A percentile compares a stretch with the other conserved stretches of the same genome.
These are phyloP conservation scores for Hemitrygon akajei DNA, from an alignment of 2,797 vertebrate genomes.

Conservation along the genomic window DNA sequence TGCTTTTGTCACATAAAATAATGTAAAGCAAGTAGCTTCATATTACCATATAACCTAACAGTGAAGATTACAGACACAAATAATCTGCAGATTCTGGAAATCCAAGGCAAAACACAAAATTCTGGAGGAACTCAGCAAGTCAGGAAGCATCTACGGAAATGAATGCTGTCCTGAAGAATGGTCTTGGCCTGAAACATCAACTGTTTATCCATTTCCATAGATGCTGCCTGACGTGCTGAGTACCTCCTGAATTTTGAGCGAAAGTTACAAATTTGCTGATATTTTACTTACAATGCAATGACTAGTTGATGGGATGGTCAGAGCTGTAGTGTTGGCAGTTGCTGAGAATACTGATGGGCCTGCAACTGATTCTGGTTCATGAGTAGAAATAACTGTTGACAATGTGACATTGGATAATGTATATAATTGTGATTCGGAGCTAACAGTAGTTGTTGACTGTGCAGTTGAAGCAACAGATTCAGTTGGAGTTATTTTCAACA, in stretches of 20 bases:
- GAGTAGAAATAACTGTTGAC: conserved; percentile 39
- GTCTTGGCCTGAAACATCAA: too few relatives aligned
- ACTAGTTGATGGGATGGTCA: conserved; percentile 46
- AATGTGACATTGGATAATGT: conserved; percentile 16
- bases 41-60: neutral
- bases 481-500: neutral
- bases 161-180: too few relatives aligned
- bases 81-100: too few relatives aligned
- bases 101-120: too few relatives aligned
- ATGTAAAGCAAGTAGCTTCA: neutral
- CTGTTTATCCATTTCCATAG: too few relatives aligned
- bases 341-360: conserved; percentile 5
- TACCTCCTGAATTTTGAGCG: neutral
- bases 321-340: conserved; percentile 40
- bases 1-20: neutral
- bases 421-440: conserved; percentile 38
- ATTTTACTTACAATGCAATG: conserved; percentile 58
- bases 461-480: neutral
- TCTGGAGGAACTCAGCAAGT: too few relatives aligned
- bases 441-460: conserved; percentile 18
- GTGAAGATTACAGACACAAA: neutral
- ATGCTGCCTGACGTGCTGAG: too few relatives aligned
- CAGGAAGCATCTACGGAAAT: too few relatives aligned
- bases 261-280: neutral
- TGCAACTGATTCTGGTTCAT: neutral